Base-by-base conservation (phyloP, 1,140 invertebrate genomes). In the Hylaeus anthracinus region DNA sequence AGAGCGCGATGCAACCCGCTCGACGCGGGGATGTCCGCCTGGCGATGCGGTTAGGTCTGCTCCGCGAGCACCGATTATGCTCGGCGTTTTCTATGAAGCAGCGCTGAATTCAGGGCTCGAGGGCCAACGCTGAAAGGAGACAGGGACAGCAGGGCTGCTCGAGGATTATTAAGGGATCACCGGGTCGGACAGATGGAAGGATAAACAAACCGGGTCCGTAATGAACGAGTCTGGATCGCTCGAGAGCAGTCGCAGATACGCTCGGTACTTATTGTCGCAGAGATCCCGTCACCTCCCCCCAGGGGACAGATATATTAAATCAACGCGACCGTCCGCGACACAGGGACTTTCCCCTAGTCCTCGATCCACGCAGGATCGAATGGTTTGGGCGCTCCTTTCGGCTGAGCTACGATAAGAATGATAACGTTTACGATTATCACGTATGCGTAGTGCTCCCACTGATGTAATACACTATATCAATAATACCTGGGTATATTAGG, bases 121-220 rank as follows among this genome's bases (percentile, higher is more conserved):
- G 76, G 78, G 82, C 60, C 74, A 69, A 75, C 51, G 56, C 8
- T 37, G 66, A 55, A 67, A 53, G 79, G 61, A 53, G 73, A 51
- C 14, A 56, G 56, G 75, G 65, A 43, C 6, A 10, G 67, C 66
- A 10, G 60, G 45, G 26, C 58, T 77, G 81, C 67, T 88, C 82
- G 80, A 88, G 85, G 83, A 80, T 88, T 87, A 89, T 88, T 87
- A 86, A 89, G 76, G 88, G 85, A 85, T 90, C 87, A 88, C 80
- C 83, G 81, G 85, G 75, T 89, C 79, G 78, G 86, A 82, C 88
- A 86, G 84, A 90, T 90, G 82, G 79, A 84, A 84, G 81, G 87
- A 88, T 87, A 90, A 90, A 90, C 82, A 87, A 90, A 89, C 88
- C 80, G 63, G 67, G 43, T 48, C 51, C 77, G 84, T 89, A 88